Evolutionary conservation across 2,888 invertebrate species (phyloP).

Genomic region (Asteroscopus sphinx): DNA sequence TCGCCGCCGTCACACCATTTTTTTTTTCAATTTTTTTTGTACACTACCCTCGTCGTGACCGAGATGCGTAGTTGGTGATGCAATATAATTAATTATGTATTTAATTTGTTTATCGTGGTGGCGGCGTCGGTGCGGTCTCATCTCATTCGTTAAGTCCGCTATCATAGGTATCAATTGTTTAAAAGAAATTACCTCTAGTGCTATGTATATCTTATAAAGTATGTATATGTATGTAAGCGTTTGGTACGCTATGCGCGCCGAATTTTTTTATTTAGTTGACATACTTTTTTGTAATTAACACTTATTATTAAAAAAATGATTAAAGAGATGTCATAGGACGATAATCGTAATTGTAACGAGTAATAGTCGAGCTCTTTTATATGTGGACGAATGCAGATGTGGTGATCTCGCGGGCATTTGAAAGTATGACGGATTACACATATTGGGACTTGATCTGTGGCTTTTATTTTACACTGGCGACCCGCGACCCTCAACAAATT

Average conservation of each 20-base stretch:
- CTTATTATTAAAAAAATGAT: constrained; percentile 74
- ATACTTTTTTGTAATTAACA: constrained; percentile 88
- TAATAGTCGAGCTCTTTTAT: constrained; percentile 85
- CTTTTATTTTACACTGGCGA: constrained; percentile 63
- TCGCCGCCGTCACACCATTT: too few species aligned
- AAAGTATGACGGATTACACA: constrained; percentile 81
- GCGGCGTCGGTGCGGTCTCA: too few species aligned
- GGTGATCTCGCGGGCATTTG: constrained; percentile 87
- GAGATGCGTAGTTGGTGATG: too few species aligned
- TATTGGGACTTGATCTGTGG: constrained; percentile 80
- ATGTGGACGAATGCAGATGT: constrained; percentile 85
- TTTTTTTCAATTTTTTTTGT: too few species aligned
- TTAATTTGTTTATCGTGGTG: too few species aligned
- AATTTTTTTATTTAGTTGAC: constrained; percentile 87
- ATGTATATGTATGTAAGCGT: constrained; percentile 85
- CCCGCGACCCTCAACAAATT: not conserved
- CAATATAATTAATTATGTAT: too few species aligned
- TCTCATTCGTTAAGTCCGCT: too few species aligned
- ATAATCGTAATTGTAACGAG: constrained; percentile 80
- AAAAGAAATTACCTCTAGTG: constrained; percentile 84
- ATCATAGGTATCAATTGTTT: constrained; percentile 73
- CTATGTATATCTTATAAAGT: constrained; percentile 80
- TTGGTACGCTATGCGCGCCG: constrained; percentile 85
- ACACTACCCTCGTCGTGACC: too few species aligned
- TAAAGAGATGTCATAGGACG: constrained; percentile 80